A percentile compares a stretch with the other conserved stretches of the same genome.
These are phyloP conservation scores for Meandrina meandrites DNA, from an alignment of 92 coral and sea anemone genomes.

Conservation along the genomic window DNA sequence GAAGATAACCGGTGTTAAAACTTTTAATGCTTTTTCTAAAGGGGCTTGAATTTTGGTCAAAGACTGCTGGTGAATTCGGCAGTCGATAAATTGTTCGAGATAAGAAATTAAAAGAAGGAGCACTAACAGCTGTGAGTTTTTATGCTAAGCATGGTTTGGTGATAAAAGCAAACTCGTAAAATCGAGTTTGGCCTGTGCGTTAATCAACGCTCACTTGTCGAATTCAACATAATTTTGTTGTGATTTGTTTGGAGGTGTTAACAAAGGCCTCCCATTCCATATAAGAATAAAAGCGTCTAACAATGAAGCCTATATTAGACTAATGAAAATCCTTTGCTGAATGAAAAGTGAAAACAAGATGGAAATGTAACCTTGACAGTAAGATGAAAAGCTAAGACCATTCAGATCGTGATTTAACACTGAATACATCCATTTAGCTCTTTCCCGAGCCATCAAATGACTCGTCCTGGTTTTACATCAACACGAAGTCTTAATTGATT, in stretches of 20 bases:
- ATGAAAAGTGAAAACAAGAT: conserved; percentile 71
- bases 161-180: conserved; percentile 36
- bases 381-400: conserved; percentile 38
- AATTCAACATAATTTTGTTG: conserved; percentile 54
- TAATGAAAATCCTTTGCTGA: conserved; percentile 83
- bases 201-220: conserved; percentile 74
- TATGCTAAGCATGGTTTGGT: conserved; percentile 11
- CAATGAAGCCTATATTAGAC: conserved; percentile 86
- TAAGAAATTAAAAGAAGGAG: conserved; percentile 34
- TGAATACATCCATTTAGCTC: conserved; percentile 35
- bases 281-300: conserved; percentile 64
- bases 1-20: conserved; percentile 9
- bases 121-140: conserved; percentile 23
- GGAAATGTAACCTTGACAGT: conserved; percentile 55
- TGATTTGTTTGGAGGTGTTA: conserved; percentile 77
- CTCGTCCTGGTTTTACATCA: conserved; percentile 23
- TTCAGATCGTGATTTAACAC: conserved; percentile 39
- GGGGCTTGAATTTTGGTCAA: conserved; percentile 12
- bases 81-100: conserved; percentile 33
- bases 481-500: conserved; percentile 58
- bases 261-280: conserved; percentile 82
- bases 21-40: conserved; percentile 7
- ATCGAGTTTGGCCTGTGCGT: conserved; percentile 40
- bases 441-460: conserved; percentile 33
- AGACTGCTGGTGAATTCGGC: conserved; percentile 26